Evolutionary conservation across 2,888 invertebrate species (phyloP).

Genomic region (Aromia moschata): DNA sequence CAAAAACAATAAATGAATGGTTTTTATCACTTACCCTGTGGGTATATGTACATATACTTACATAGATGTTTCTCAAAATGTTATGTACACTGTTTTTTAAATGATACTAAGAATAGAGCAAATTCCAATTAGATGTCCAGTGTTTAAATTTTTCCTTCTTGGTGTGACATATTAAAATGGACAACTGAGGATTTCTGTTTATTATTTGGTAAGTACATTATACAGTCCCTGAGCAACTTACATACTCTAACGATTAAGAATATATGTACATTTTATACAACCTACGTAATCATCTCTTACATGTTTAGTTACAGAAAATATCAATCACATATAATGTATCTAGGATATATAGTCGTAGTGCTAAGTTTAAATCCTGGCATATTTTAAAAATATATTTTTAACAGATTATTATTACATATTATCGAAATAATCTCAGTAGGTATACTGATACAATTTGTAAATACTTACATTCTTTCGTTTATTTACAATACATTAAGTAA

Average conservation of each 20-base stretch:
- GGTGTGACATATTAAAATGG: background rate
- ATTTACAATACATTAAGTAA: conserved; percentile 24
- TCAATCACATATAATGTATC: conserved; percentile 34
- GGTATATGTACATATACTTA: no score
- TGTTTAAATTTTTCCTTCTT: no score
- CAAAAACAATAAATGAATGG: no score
- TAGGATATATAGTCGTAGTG: conserved; percentile 22
- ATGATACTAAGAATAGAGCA: no score
- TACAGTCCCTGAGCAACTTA: conserved; percentile 49
- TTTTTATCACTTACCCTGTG: no score
- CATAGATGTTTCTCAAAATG: no score
- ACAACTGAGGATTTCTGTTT: conserved; percentile 15
- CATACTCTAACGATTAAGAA: conserved; percentile 37
- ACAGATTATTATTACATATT: conserved; percentile 14
- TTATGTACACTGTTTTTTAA: no score
- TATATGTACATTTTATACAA: conserved; percentile 49
- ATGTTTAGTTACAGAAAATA: conserved; percentile 26
- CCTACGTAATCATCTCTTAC: conserved; percentile 7
- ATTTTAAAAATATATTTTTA: conserved; percentile 20
- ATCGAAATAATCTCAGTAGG: conserved; percentile 12
- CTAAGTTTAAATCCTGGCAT: conserved; percentile 20
- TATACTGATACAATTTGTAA: no score
- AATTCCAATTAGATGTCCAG: no score
- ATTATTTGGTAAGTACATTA: conserved; percentile 45
- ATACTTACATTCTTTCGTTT: conserved; percentile 7